A percentile compares a stretch with the other conserved stretches of the same genome.
Conservation (phyloP, 2,797 vertebrate species). For the Diglossa cyanea region DNA sequence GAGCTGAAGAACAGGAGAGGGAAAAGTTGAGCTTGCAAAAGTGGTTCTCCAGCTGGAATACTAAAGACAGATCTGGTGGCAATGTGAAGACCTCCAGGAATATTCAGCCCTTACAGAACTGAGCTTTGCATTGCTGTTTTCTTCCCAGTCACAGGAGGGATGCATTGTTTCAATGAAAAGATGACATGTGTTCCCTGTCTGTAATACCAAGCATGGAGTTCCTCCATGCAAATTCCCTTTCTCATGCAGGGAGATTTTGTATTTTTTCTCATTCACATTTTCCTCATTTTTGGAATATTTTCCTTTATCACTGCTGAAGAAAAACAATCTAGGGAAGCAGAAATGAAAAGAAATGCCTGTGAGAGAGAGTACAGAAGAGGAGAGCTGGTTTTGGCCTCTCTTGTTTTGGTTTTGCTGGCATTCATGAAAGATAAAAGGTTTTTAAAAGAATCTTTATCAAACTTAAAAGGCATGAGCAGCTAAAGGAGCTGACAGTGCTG, state of each 20-base stretch:
- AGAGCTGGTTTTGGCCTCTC: background rate
- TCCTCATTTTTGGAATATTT: background rate
- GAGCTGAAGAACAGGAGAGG: background rate
- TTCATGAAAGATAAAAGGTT: background rate
- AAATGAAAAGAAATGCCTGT: background rate
- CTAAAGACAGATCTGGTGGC: background rate
- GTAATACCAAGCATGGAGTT: background rate
- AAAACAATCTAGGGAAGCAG: background rate
- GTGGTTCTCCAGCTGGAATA: background rate
- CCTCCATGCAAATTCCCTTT: background rate
- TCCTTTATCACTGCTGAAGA: background rate
- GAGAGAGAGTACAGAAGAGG: background rate
- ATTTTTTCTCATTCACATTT: background rate
- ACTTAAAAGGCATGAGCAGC: background rate
- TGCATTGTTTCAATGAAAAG: background rate
- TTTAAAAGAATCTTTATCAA: background rate
- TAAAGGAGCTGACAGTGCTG: background rate
- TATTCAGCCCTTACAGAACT: background rate
- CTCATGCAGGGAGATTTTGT: background rate
- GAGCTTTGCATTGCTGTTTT: background rate
- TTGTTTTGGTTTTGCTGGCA: background rate
- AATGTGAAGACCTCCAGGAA: background rate
- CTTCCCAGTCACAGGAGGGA: background rate
- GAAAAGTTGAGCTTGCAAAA: slow-evolving; percentile 1
- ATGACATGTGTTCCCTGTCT: background rate